Base-by-base conservation (phyloP, 2,888 invertebrate genomes). In the Tupiocoris notatus region DNA sequence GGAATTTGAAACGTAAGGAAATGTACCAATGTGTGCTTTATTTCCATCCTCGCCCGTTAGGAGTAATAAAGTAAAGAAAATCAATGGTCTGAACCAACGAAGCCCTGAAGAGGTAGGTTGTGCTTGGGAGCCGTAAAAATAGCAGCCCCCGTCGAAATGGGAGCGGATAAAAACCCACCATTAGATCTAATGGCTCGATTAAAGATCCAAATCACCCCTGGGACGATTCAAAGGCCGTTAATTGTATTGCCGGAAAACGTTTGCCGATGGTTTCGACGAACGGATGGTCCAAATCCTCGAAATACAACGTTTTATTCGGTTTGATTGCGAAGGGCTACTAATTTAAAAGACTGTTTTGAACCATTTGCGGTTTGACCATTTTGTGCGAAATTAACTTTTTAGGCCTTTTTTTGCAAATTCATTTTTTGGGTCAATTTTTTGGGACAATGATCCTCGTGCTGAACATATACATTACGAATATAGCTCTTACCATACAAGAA, bases 151-250 rank as follows among this genome's bases (percentile, higher is more conserved):
- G 12, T 39, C 39, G 39, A 39, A 39, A 39, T 39, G 39, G 39
- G 39, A 39, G 12, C 39, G 12, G 39, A 39, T 39, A 39, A 39
- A 39, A 39, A 39, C 6, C 39, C 39, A n/a, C 70, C 70, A 70
- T 70, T 70, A 70, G 59, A 70, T 70, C 70, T 70, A 70, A 70
- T 70, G 70, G 70, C 23, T 21, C 67, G 63, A 58, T 70, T 39
- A 39, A 39, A 39, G 39, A 39, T 39, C 39, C 39, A 12, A 39
- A 39, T 39, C 39, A 39, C 39, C 39, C 39, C 39, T 39, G 39
- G 39, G 39, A n/a, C 39, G 73, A 73, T 73, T 62, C 73, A 68
- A 57, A 39, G 63, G 73, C 73, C 56, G 73, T 64, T 73, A 62
- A 73, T 73, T 70, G 70, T 70, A 59, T 70, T 70, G 70, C 58